Percentiles rank a stretch among this genome's conserved stretches.
Evolutionary conservation across 2,113 vertebrate species (phyloP).

Genomic region (Sapayoa aenigma): DNA sequence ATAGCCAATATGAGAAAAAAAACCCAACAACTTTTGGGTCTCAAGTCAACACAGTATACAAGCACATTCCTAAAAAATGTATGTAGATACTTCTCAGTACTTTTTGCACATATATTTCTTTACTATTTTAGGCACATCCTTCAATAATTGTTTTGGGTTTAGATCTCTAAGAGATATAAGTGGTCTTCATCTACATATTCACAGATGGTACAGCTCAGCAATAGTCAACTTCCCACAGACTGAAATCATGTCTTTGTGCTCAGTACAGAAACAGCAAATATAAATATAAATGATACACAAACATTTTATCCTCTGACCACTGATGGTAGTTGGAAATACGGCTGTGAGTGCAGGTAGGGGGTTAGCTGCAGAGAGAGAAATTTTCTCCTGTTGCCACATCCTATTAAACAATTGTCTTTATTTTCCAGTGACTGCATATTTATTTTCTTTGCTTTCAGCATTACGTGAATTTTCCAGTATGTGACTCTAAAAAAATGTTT

Average conservation of each 20-base stretch:
- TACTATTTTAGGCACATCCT: background rate
- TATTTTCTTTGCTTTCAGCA: constrained; percentile 22
- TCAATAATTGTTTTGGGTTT: background rate
- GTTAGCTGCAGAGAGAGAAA: background rate
- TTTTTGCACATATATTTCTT: background rate
- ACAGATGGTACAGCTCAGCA: background rate
- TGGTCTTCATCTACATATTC: background rate
- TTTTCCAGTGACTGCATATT: background rate
- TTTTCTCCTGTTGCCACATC: background rate
- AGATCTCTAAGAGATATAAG: background rate
- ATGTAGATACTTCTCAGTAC: background rate
- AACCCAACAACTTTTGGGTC: background rate
- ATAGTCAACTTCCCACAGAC: background rate
- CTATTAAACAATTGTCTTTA: background rate
- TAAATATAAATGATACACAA: background rate
- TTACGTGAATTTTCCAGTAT: background rate
- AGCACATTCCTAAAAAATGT: background rate
- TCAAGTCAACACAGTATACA: background rate
- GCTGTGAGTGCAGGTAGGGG: background rate
- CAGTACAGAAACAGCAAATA: background rate
- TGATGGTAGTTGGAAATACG: accelerated
- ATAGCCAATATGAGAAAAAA: background rate
- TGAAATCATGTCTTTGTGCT: background rate
- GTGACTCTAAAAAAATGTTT: background rate
- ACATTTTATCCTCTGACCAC: background rate